Percentiles rank a stretch among this genome's conserved stretches.
Evolutionary conservation across 2,797 vertebrate genomes (phyloP).

Genomic region (Perodicticus potto): DNA sequence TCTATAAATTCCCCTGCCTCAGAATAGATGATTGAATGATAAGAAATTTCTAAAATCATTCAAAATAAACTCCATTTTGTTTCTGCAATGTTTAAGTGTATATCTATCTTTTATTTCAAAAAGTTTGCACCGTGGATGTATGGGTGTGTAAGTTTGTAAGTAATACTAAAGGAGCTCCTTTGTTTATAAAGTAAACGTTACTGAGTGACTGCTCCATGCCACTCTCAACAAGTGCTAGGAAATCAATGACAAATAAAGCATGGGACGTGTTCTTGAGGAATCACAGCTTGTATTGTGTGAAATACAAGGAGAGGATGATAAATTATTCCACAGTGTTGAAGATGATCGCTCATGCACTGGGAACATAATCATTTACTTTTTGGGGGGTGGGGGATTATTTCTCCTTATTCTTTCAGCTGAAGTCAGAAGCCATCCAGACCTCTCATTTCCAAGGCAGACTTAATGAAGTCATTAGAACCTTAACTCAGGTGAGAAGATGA

Average conservation of each 20-base stretch:
- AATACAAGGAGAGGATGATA: not conserved
- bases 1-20: not conserved
- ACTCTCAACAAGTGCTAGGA: not conserved
- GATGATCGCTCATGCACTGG: not conserved
- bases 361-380: not conserved
- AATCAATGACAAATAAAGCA: not conserved
- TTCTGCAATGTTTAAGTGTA: conserved; percentile 2
- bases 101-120: conserved; percentile 27
- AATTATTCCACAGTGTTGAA: not conserved
- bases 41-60: conserved; percentile 42
- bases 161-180: not conserved
- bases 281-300: not conserved
- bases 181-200: not conserved
- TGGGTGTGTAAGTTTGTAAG: not conserved
- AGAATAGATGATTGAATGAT: conserved; percentile 51
- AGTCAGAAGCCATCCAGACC: conserved; percentile 92
- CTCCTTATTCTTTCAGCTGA: conserved; percentile 89
- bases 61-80: not conserved
- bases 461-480: conserved; percentile 94
- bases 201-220: not conserved
- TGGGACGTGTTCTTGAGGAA: not conserved
- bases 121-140: not conserved
- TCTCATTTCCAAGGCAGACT: conserved; percentile 93
- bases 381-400: not conserved
- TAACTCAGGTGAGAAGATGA: conserved; percentile 92